Evolutionary conservation across 2,113 vertebrate genomes (phyloP).

Genomic region (Probosciger aterrimus): DNA sequence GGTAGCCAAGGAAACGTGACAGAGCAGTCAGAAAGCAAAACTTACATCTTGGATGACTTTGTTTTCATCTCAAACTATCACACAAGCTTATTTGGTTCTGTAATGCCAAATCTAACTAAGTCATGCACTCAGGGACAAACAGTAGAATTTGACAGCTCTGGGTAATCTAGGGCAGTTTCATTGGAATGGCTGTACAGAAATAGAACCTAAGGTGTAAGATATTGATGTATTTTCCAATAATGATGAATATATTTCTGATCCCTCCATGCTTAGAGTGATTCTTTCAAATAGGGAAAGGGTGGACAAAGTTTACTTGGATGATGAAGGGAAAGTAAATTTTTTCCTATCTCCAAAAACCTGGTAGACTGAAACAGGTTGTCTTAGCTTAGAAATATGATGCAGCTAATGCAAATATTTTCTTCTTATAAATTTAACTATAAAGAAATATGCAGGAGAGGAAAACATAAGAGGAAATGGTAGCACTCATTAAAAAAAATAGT

Average conservation of each 20-base stretch:
- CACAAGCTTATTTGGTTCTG: background rate
- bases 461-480: background rate
- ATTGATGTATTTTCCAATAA: background rate
- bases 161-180: background rate
- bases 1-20: background rate
- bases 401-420: background rate
- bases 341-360: background rate
- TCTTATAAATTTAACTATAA: background rate
- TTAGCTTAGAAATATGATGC: background rate
- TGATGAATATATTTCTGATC: background rate
- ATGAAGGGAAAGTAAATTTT: background rate
- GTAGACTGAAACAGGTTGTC: background rate
- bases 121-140: background rate
- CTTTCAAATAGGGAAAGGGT: background rate
- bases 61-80: background rate
- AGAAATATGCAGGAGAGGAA: background rate
- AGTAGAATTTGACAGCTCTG: background rate
- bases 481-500: background rate
- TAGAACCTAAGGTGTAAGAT: background rate
- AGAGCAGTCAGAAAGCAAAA: background rate
- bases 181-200: background rate
- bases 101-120: background rate
- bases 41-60: background rate
- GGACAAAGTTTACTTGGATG: background rate
- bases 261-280: background rate